Evolutionary conservation across 1,140 invertebrate species (phyloP), one percentile per base, ranked within the genome.

Genomic region (Brachionus angularis): DNA sequence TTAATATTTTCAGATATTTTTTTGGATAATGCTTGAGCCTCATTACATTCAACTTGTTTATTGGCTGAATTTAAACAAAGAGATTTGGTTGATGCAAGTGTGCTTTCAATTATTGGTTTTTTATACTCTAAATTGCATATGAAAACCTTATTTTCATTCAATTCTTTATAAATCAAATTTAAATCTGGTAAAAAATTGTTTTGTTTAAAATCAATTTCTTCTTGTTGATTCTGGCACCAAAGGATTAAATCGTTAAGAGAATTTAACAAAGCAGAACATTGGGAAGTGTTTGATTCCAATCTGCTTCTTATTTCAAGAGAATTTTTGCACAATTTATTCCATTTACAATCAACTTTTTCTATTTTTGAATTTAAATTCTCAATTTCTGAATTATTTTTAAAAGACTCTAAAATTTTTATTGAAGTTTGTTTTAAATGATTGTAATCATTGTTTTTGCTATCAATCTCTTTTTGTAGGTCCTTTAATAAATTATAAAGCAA

Each of bases 381-480:
- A 29, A 47, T 67, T 23, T 67, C 39, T 4, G 33, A 25, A 16
- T 23, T n/a, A 67, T 25, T 29, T 47, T 67, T 67, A 27, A 47
- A 31, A 14, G 62, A 67, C 12, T 67, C 47, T 18, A 67, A 33
- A 27, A 47, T 67, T 46, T 50, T 46, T 50, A 25, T 47, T n/a
- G 62, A 67, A 50, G 46, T 67, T 23, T 67, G 42, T 16, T 31
- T 46, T 16, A 67, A 31, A 29, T 33, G 34, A 27, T 29, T 21
- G 16, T 33, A 67, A 21, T 44, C 47, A 16, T 34, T 16, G 29
- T 42, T 67, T 31, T 50, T 46, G 21, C 18, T 47, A 10, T 67
- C 62, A 27, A 67, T 50, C n/a, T 67, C 62, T 67, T 46, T 67
- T 50, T 67, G 62, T 18, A 67, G 31, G 14, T 67, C 62, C 62